A percentile compares a stretch with the other conserved stretches of the same genome.
These are phyloP conservation scores for Pomacea maculata DNA, from an alignment of 1,140 invertebrate species.

Conservation along the genomic window DNA sequence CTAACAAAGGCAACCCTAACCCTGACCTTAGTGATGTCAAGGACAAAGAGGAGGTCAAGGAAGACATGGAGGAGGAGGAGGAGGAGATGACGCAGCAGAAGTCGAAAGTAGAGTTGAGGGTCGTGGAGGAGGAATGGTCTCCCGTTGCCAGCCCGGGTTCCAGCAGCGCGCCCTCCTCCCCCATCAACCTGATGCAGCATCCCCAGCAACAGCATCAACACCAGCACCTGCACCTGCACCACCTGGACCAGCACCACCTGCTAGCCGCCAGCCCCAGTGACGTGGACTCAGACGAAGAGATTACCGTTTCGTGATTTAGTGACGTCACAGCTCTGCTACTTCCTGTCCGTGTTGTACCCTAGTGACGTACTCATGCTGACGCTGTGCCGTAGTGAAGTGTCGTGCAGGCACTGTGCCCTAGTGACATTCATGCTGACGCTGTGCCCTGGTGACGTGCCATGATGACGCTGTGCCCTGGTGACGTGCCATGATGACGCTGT, in stretches of 20 bases:
- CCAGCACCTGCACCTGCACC: conserved; percentile 15
- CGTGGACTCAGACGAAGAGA: conserved; percentile 51
- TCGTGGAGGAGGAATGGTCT: conserved; percentile 20
- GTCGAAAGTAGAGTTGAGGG: conserved; percentile 17
- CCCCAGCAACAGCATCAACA: background rate
- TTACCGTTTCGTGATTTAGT: conserved; percentile 47
- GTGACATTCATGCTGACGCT: too few relatives aligned
- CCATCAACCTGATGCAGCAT: conserved; percentile 21
- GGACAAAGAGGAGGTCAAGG: conserved; percentile 30
- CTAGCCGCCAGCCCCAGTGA: conserved; percentile 32
- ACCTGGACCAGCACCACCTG: conserved; percentile 18
- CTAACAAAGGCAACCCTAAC: conserved; percentile 96
- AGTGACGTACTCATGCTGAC: too few relatives aligned
- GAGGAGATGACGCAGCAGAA: conserved; percentile 28
- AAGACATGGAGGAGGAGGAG: conserved; percentile 31
- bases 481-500: too few relatives aligned
- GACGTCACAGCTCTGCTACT: background rate
- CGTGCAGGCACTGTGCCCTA: too few relatives aligned
- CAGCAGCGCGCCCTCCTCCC: conserved; percentile 31
- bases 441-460: too few relatives aligned
- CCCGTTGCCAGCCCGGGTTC: conserved; percentile 35
- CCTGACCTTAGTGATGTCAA: conserved; percentile 92
- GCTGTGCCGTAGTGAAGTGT: too few relatives aligned
- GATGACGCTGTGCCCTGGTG: too few relatives aligned
- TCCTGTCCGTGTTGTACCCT: too few relatives aligned